Evolutionary conservation across 1,140 invertebrate species (phyloP), one percentile per base, ranked within the genome.

Genomic region (Drosophila aff.): DNA sequence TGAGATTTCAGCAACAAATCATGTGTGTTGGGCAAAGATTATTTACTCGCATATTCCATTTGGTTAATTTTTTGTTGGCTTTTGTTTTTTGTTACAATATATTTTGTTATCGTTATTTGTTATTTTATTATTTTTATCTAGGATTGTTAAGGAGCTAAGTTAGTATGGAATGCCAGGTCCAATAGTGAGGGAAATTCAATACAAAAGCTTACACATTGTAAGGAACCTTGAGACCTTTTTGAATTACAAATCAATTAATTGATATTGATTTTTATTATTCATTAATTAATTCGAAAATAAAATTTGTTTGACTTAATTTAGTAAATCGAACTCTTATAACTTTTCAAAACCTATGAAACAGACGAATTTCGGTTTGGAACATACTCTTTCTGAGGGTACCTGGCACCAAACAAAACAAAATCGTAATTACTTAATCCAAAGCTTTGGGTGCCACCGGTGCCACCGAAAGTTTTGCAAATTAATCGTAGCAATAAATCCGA

Each of bases 401-500:
- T 3, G 18, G 15, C 7, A 18, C 23, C 38, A 5, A 23, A 23
- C 2, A 23, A 26, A 44, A 28, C n/a, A 31, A 6, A 4, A n/a
- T n/a, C 5, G 8, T 38, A 38, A 62, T 58, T 58, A 13, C 40
- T 59, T 44, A 46, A 47, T 53, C 44, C 28, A n/a, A 16, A 18
- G n/a, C 18, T 8, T 7, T 41, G 3, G 16, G 36, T 23, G 23
- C 23, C 23, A n/a, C n/a, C 23, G 26, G 26, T 26, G 26, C 26
- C 26, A 50, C 10, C 38, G 66, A 65, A 69, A 52, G 66, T 44
- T 69, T 64, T 69, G 66, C 66, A 36, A 69, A 52, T 69, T 43
- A 66, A 69, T 69, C 31, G 66, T 10, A 13, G 36, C 62, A 44
- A 66, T 69, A 69, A 66, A 66, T 53, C 66, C 41, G 61, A 66